phyloP scores from a whole-genome alignment of 1,140 invertebrate genomes.

The Drosophila trapezifrons region DNA sequence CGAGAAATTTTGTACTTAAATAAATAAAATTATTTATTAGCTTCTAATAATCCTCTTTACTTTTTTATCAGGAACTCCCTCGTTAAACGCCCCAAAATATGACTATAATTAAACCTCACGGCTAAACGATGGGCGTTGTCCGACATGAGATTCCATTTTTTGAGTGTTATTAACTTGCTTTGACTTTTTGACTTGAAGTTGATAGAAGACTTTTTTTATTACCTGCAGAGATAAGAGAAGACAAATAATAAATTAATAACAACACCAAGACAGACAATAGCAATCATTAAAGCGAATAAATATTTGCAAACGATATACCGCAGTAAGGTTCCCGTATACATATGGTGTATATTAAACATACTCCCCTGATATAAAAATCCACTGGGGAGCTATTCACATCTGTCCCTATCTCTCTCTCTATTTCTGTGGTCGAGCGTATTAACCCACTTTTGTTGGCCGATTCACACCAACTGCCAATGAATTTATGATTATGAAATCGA shows the following conservation, averaged over 20 bases:
- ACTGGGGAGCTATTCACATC: conserved; percentile 32
- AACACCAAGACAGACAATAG: conserved; percentile 20
- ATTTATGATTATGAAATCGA: conserved; percentile 65
- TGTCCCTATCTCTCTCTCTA: conserved; percentile 16
- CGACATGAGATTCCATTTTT: conserved; percentile 12
- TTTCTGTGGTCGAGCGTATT: conserved; percentile 47
- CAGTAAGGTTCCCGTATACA: conserved; percentile 2
- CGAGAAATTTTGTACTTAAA: not conserved
- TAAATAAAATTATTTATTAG: too few species aligned
- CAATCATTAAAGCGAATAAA: conserved; percentile 37
- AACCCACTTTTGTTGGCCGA: conserved; percentile 65
- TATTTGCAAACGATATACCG: conserved; percentile 35
- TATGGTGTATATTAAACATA: conserved; percentile 17
- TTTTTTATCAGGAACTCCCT: not conserved
- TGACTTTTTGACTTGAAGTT: conserved; percentile 17
- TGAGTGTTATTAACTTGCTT: conserved; percentile 16
- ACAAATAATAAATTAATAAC: conserved; percentile 27
- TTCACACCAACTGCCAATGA: conserved; percentile 37
- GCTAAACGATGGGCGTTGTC: conserved; percentile 37
- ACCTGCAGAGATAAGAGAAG: conserved; percentile 62
- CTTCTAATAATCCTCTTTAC: not conserved
- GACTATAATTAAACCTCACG: conserved; percentile 29
- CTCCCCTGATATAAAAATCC: not conserved
- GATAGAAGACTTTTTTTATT: conserved; percentile 42
- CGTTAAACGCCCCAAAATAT: not conserved